Base-by-base conservation (phyloP, 2,888 invertebrate genomes). In the Ormyrus thymus region DNA sequence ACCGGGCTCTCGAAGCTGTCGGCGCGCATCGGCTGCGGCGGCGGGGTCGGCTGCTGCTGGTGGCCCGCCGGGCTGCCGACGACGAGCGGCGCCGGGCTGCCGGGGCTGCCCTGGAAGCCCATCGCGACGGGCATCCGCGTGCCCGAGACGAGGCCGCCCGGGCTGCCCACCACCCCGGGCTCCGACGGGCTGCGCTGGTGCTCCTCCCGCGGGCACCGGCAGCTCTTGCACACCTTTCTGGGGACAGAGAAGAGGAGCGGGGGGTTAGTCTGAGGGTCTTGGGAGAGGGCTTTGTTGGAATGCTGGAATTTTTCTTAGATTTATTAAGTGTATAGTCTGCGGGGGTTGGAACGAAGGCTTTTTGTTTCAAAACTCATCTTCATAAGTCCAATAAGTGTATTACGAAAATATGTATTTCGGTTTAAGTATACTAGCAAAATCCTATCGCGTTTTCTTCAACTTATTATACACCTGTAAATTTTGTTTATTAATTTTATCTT, bases 221-320 rank as follows among this genome's bases (percentile, higher is more conserved):
- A 96, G 92, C 95, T 95, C 81, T 95, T 93, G 91, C 95, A 96
- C 88, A 96, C 95, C 85, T 96, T 95, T 89, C 96, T 96, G 93
- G n/a, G 92, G 81, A 29, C 29, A 29, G 1, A 29, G 29, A 1
- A 29, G 29, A 29, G 29, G 4, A 29, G 4, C 4, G 29, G 29
- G 4, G 29, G 29, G 29, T 29, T 29, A 29, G 29, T 29, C 0
- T 29, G 1, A 2, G 1, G 29, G 29, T 29, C 1, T 29, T 29
- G 29, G 29, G 29, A 1, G 2, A 29, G 29, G 0, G 29, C 29
- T 2, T 29, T 29, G 0, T 1, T 29, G 3, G 29, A 29, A 29
- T 29, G 29, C 2, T 29, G 29, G 4, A 29, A 4, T 29, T 29
- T 29, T 29, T 29, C 2, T 29, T 29, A 29, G 29, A 29, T 29